Base-by-base conservation (phyloP, 2,888 invertebrate genomes). In the Teleogryllus oceanicus region DNA sequence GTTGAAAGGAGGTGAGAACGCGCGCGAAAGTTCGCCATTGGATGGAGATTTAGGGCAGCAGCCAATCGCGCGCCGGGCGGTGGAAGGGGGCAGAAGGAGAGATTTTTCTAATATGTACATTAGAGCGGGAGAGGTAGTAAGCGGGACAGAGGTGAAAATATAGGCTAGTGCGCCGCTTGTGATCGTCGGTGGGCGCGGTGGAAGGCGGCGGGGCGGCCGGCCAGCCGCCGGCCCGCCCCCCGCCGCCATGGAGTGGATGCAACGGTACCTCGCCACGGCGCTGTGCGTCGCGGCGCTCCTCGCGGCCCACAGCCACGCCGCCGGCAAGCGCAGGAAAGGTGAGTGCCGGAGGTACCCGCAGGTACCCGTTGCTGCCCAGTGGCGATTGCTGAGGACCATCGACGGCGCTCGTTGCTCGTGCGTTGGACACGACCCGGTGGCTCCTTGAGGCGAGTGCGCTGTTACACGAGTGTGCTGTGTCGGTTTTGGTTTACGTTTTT, bases 111-210 rank as follows among this genome's bases (percentile, higher is more conserved):
- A 50, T n/a, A 50, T 21, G 77, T 77, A 50, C 37, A 50, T 50
- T n/a, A 78, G 78, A 74, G 49, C 37, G 78, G 75, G 78, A 75
- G 78, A 78, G 78, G 74, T 78, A 78, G 78, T 80, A 80, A 80
- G 80, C 78, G 76, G 80, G 75, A 78, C 75, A 75, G 80, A 80
- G 78, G 80, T 80, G 80, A 80, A 80, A 80, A 80, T 80, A 78
- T 80, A 80, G 80, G 75, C 80, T 80, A 75, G 50, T 80, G 80
- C 80, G 78, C 80, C 50, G 80, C 51, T 80, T 80, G 78, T 80
- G 80, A 80, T 75, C 74, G 74, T 49, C 37, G 49, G 78, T 74
- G 78, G 78, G n/a, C 16, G 78, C 24, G 74, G 49, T 49, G 50
- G 20, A 78, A 49, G 78, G 50, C 78, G 49, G 49, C 51, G 77